Evolutionary conservation across 2,113 vertebrate genomes (phyloP).

Genomic region (Origma solitaria): DNA sequence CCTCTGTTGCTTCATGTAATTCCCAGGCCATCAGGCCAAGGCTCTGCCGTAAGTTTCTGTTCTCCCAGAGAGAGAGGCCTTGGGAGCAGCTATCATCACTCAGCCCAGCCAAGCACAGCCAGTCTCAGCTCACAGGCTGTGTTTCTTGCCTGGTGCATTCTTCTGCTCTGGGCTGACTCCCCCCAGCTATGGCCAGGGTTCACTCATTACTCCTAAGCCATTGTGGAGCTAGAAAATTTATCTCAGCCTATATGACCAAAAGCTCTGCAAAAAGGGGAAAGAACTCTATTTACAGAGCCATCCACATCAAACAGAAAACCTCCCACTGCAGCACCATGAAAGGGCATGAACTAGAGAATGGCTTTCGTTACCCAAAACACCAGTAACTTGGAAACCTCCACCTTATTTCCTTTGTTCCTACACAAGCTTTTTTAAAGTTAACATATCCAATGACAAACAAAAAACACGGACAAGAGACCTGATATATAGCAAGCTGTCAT

Average conservation of each 20-base stretch:
- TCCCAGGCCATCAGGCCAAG: neutral
- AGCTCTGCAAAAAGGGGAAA: neutral
- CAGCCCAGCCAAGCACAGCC: neutral
- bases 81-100: neutral
- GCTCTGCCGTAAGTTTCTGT: neutral
- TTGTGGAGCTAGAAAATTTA: neutral
- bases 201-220: neutral
- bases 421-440: neutral
- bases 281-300: neutral
- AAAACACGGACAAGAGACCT: neutral
- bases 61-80: accelerated
- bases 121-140: accelerated
- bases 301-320: neutral
- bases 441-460: neutral
- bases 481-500: neutral
- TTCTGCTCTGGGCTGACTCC: neutral
- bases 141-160: neutral
- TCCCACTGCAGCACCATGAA: neutral
- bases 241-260: neutral
- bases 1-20: neutral
- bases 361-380: neutral
- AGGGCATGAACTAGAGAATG: neutral
- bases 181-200: neutral
- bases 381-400: neutral
- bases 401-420: neutral